Evolutionary conservation across 2,113 vertebrate genomes (phyloP), one percentile per base, ranked within the genome.

Genomic region (Cochlearius cochlearius): DNA sequence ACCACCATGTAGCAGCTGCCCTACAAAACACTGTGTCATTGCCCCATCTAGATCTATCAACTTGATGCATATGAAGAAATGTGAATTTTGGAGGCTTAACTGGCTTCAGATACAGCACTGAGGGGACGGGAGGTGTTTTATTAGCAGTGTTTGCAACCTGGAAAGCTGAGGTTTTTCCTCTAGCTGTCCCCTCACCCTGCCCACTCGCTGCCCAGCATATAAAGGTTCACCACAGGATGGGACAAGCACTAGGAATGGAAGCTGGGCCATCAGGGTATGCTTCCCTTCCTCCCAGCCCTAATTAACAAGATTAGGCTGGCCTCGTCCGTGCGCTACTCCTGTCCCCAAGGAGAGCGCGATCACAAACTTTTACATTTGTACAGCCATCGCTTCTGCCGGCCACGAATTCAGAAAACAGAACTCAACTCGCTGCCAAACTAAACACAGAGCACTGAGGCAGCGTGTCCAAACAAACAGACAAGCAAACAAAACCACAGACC

Each of bases 291-390:
- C 15, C 15, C 26, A 41, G 47, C 14, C 32, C 23, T 62, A 47
- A 52, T 36, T 23, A 71, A 38, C 47, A 50, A 52, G 29, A 45
- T 25, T 5, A 62, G 19, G 25, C 25, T 67, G 69, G 32, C 55
- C 29, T 49, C 2, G 0, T 13, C 18, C 5, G 6, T 13, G 13
- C 11, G 30, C 53, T 66, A 6, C 11, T 39, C 64, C 45, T 14
- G 34, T 75, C 60, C 76, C 60, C n/a, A 34, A 36, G n/a, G 39
- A 76, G 2, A 27, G 26, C 3, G 11, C 2, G 7, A 83, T 41
- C 62, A 47, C 3, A 2, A 66, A 26, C 36, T 47, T 47, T 55
- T 15, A 5, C 41, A 32, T 56, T 36, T 67, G 67, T 21, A 25
- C 55, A 55, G 55, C 43, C 36, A 21, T 36, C 62, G 8, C 63